phyloP scores from a whole-genome alignment of 2,113 vertebrate species.

The Leiothrix lutea region DNA sequence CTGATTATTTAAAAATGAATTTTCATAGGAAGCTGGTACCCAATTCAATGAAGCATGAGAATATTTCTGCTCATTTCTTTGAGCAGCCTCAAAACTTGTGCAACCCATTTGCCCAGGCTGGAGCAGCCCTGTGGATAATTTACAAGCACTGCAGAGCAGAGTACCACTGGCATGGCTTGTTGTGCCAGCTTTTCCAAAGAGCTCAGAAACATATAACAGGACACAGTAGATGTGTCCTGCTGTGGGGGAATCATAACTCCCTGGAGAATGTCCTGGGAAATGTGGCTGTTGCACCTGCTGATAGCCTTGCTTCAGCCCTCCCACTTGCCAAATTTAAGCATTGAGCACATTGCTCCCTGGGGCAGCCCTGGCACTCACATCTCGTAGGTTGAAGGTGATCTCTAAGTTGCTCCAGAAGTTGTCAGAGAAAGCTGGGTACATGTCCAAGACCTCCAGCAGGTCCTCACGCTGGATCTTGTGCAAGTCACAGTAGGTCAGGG shows the following conservation, averaged over 20 bases:
- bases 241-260: background rate
- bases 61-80: background rate
- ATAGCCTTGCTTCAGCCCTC: background rate
- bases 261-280: background rate
- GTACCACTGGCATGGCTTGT: background rate
- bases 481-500: conserved; percentile 95
- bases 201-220: background rate
- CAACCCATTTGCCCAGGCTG: background rate
- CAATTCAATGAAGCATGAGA: background rate
- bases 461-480: conserved; percentile 95
- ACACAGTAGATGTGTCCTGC: background rate
- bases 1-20: background rate
- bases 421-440: conserved; percentile 94
- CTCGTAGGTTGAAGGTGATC: conserved; percentile 95
- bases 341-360: background rate
- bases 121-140: background rate
- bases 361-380: conserved; percentile 80
- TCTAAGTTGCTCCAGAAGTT: conserved; percentile 95
- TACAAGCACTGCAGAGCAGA: background rate
- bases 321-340: background rate
- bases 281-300: background rate
- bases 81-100: background rate
- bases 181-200: background rate
- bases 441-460: conserved; percentile 94
- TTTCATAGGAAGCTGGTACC: background rate